A percentile compares a stretch with the other conserved stretches of the same genome.
phyloP scores from a whole-genome alignment of 35 echinoderm and acorn worm genomes.

The Stichopus chloronotus region DNA sequence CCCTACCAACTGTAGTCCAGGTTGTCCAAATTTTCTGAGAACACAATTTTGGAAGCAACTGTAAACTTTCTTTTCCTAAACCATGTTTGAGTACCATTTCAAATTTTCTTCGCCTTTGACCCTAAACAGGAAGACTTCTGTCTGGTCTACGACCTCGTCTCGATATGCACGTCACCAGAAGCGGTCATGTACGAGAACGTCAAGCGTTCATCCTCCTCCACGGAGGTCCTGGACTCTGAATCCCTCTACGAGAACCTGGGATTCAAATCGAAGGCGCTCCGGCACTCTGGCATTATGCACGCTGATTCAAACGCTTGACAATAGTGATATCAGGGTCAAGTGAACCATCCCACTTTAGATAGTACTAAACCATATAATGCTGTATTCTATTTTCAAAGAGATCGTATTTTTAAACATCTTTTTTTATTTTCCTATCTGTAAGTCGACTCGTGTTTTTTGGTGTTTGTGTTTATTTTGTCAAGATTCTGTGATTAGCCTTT shows the following conservation, averaged over 20 bases:
- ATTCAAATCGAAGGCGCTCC: neutral
- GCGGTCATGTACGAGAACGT: slow-evolving; percentile 18
- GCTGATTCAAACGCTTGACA: slow-evolving; percentile 10
- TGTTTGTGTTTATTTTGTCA: no score
- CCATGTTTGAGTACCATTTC: neutral
- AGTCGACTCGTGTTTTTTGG: no score
- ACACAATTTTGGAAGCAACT: neutral
- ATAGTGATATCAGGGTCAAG: neutral
- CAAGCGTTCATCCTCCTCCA: neutral
- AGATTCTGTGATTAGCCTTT: no score
- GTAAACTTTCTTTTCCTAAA: neutral
- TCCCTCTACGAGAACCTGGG: slow-evolving; percentile 24
- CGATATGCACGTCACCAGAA: neutral
- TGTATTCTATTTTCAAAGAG: no score
- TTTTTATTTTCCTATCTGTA: no score
- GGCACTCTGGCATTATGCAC: neutral
- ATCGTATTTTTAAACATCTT: no score
- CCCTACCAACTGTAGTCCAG: no score
- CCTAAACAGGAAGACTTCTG: slow-evolving; percentile 22
- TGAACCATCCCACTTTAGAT: no score
- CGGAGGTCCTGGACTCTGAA: slow-evolving; percentile 2
- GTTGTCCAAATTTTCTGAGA: neutral
- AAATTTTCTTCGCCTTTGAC: neutral
- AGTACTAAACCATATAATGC: no score
- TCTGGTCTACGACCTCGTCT: slow-evolving; percentile 17